Base-by-base conservation (phyloP, 2,888 invertebrate genomes). In the Idaea dimidiata region DNA sequence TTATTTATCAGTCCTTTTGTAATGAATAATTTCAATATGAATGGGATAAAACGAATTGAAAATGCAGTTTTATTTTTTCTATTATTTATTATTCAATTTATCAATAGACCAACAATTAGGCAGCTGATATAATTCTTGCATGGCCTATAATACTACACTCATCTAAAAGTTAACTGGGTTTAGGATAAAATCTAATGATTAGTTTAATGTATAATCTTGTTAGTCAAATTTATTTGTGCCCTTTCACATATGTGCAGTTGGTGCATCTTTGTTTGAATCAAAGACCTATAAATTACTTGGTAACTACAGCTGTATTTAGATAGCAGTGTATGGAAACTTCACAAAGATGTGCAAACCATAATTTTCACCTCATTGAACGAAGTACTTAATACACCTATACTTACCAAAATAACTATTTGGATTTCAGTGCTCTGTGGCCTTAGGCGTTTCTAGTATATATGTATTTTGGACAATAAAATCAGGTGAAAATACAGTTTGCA, bases 1-100 rank as follows among this genome's bases (percentile, higher is more conserved):
- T 91, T 93, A 93, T 93, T 93, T 93, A 93, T 92, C 89, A 89
- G 81, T 82, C 84, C 84, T 87, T 87, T 88, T 86, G 85, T 86
- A 88, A 86, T 88, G 82, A 87, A 84, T 90, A 78, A 88, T 87
- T 89, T 88, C 87, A 85, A 88, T 86, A 89, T 88, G 86, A 89
- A 88, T 88, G 88, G 88, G 80, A 86, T 83, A 88, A 86, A 86
- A 80, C 73, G 79, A 78, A 82, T 73, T 63, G 77, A 72, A 71
- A 76, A 59, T 59, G 74, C 68, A 72, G 77, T 77, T 84, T 84
- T 78, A 82, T 81, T 85, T 86, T 78, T 62, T 75, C 78, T 71
- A 73, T 71, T 78, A 77, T 88, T 87, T 87, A 87, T 85, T 83
- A 72, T 73, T 74, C 74, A 71, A 79, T 75, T 74, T 75, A 75